These are phyloP conservation scores for Drosophila neonasuta DNA, from an alignment of 2,888 invertebrate genomes.

Conservation along the genomic window DNA sequence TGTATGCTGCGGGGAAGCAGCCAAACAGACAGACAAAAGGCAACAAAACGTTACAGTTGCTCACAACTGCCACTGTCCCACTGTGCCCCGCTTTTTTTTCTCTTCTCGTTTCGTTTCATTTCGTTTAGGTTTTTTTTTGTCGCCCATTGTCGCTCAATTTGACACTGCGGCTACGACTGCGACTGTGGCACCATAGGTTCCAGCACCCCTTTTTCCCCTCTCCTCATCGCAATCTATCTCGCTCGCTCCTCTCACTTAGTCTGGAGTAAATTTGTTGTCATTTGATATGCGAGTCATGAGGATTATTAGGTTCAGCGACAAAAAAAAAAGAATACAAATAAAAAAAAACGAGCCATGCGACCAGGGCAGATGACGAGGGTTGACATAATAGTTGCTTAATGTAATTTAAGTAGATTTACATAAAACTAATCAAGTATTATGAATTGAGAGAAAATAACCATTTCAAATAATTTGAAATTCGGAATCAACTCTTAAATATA, in stretches of 20 bases:
- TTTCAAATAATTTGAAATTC: too few species aligned
- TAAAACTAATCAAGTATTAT: too few species aligned
- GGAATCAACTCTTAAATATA: too few species aligned
- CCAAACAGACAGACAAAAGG: conserved; percentile 43
- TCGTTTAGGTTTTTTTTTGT: conserved; percentile 35
- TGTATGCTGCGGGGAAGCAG: conserved; percentile 1
- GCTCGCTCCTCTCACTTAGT: conserved; percentile 48
- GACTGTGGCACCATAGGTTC: conserved; percentile 35
- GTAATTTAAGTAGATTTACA: too few species aligned
- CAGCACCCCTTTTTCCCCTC: conserved; percentile 6
- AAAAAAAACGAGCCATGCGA: conserved; percentile 46
- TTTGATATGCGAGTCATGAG: conserved; percentile 79
- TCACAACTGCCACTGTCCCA: conserved; percentile 75
- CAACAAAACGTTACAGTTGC: conserved; percentile 78
- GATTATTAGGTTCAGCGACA: conserved; percentile 74
- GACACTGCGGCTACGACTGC: conserved; percentile 65
- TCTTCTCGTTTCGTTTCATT: conserved; percentile 2
- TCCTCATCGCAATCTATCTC: not conserved
- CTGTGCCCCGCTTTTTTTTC: conserved; percentile 61
- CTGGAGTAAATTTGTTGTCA: conserved; percentile 77
- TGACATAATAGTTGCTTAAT: not conserved
- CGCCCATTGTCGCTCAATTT: conserved; percentile 79
- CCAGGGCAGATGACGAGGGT: conserved; percentile 55
- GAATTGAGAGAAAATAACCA: too few species aligned
- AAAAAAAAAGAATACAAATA: conserved; percentile 34